Percentiles rank a stretch among this genome's conserved stretches.
Conservation (phyloP, 2,113 vertebrate species). For the Cacatua alba region DNA sequence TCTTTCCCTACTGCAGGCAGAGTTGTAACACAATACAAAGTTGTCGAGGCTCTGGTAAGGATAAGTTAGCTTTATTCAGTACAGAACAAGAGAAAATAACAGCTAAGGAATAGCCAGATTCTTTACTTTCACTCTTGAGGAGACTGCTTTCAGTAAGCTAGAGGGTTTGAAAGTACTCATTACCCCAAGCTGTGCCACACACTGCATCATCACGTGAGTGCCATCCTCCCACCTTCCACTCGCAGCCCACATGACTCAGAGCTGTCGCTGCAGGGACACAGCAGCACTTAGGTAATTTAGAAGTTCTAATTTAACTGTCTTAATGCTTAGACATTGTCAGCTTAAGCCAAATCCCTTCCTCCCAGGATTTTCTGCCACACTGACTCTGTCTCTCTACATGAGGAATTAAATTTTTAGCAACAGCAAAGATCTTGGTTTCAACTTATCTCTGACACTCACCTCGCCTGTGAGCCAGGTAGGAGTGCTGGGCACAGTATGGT, state of each 20-base stretch:
- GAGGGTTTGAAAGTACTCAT: not conserved
- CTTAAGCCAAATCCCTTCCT: constrained; percentile 16
- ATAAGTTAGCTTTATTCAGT: not conserved
- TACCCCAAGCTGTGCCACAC: not conserved
- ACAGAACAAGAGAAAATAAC: not conserved
- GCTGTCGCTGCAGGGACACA: not conserved
- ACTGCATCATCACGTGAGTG: constrained; percentile 3
- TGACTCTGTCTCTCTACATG: not conserved
- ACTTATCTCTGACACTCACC: not conserved
- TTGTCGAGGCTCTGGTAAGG: not conserved
- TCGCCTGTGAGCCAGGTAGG: not conserved
- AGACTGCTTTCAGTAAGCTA: not conserved
- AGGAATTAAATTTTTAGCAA: not conserved
- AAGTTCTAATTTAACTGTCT: constrained; percentile 55
- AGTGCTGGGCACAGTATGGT: fast-evolving
- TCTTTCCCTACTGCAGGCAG: not conserved
- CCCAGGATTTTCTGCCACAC: not conserved
- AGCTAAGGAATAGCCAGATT: not conserved
- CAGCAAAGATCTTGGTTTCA: not conserved
- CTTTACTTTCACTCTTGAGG: not conserved
- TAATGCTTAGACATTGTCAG: constrained; percentile 48
- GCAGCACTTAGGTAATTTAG: constrained; percentile 57
- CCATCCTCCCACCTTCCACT: constrained; percentile 38
- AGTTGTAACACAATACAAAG: not conserved
- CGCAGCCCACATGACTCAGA: constrained; percentile 5